Base-by-base conservation (phyloP, 2,888 invertebrate species). In the Cerceris ruficornis region DNA sequence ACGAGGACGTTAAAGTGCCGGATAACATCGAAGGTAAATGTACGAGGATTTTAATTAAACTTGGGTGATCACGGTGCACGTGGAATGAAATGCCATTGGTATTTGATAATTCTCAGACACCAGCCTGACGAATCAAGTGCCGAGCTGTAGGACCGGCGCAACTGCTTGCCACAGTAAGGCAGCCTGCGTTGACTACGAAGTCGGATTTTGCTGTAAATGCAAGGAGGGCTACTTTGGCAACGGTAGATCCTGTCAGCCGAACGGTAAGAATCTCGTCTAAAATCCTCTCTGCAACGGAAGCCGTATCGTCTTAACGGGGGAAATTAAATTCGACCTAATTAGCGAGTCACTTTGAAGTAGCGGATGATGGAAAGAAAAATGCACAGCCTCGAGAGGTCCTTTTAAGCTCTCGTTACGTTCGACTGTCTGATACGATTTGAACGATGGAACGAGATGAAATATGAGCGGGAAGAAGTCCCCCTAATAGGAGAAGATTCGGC, bases 171-270 rank as follows among this genome's bases (percentile, higher is more conserved):
- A 98, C 90, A 94, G 95, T 57, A 95, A 96, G 87, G 98, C 98
- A 0, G 94, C 94, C 68, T 99, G 98, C 91, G 93, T 95, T 7
- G 98, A 99, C 91, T 96, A 96, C 88, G 94, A 95, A 64, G 94
- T 94, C 46, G 98, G 98, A 8, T 98, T 96, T 91, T 99, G 99
- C 90, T 99, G 99, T 91, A 93, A 95, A 80, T 99, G 99, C 91
- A 94, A 95, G 50, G 93, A 94, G n/a, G 96, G 96, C 7, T 98
- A 93, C 93, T 98, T 97, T 90, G 99, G 99, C 78, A 99, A 99
- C 91, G 99, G 99, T 68, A 95, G 95, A 90, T 95, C 95, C 66
- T 99, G 99, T 90, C 94, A 99, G 74, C 96, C 96, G 91, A 95
- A 96, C 90, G 95, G 96, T 94, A 90, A 88, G 83, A 60, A 39